phyloP scores from a whole-genome alignment of 2,113 vertebrate species.

The Cairina moschata region DNA sequence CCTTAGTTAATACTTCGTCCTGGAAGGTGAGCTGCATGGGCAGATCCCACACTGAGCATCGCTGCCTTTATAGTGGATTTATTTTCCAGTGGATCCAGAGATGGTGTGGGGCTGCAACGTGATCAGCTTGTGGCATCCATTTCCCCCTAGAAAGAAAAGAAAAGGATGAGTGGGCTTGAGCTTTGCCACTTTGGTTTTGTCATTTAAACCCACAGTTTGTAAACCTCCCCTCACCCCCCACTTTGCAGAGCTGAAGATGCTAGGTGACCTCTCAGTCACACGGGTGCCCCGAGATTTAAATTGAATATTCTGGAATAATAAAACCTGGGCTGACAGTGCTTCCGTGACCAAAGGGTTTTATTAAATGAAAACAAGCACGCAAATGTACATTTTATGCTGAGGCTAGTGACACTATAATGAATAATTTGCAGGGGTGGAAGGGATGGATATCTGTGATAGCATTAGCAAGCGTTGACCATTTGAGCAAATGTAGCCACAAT shows the following conservation, averaged over 20 bases:
- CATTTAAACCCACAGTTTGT: not conserved
- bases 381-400: constrained; percentile 37
- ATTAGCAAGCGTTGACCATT: not conserved
- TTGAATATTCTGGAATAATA: not conserved
- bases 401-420: not conserved
- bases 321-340: not conserved
- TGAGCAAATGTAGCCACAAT: not conserved
- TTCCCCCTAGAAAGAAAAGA: not conserved
- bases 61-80: not conserved
- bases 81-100: not conserved
- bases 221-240: not conserved
- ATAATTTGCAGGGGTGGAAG: not conserved
- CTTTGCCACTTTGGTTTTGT: not conserved
- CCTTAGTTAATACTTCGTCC: not conserved
- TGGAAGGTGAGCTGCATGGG: not conserved
- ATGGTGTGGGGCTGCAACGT: not conserved
- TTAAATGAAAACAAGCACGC: not conserved
- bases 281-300: not conserved
- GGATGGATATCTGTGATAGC: not conserved
- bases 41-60: not conserved
- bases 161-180: not conserved
- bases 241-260: not conserved
- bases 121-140: not conserved
- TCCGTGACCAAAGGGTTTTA: not conserved
- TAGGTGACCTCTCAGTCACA: not conserved